These are phyloP conservation scores for Hybognathus amarus DNA, from an alignment of 2,797 vertebrate genomes.

Conservation along the genomic window DNA sequence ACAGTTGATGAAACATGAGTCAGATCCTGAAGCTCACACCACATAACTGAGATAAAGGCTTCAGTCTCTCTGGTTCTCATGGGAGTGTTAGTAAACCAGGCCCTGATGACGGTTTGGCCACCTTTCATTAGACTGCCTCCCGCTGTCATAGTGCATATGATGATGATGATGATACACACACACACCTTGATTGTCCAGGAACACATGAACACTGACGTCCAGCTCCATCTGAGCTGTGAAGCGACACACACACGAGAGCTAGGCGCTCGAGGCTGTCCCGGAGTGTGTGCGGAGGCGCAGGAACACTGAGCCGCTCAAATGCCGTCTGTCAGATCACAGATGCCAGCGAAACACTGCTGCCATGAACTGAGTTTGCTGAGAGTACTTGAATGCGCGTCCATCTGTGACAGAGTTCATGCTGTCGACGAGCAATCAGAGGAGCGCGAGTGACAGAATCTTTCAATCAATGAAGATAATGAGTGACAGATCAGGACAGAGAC, in stretches of 20 bases:
- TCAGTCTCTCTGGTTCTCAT: neutral
- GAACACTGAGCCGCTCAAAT: slow-evolving; percentile 72
- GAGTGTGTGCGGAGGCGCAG: slow-evolving; percentile 67
- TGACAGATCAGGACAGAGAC: neutral
- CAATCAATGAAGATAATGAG: neutral
- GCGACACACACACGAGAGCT: neutral
- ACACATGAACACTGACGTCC: slow-evolving; percentile 16
- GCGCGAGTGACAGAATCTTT: neutral
- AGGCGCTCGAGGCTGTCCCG: neutral
- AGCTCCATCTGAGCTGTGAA: slow-evolving; percentile 23
- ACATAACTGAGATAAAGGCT: neutral
- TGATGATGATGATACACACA: neutral
- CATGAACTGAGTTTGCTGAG: slow-evolving; percentile 64
- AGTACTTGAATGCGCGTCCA: slow-evolving; percentile 66
- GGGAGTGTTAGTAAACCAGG: neutral
- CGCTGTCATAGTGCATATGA: neutral
- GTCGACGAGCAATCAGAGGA: neutral
- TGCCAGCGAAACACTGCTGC: slow-evolving; percentile 67
- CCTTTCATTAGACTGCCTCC: slow-evolving; percentile 2
- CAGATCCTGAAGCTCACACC: neutral
- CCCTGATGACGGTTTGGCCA: neutral
- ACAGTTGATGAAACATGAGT: neutral
- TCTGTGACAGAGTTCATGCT: slow-evolving; percentile 66
- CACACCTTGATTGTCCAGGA: neutral
- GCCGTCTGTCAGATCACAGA: slow-evolving; percentile 75